Base-by-base conservation (phyloP, 1,140 invertebrate species). In the Brachionus asplanchnoidis region DNA sequence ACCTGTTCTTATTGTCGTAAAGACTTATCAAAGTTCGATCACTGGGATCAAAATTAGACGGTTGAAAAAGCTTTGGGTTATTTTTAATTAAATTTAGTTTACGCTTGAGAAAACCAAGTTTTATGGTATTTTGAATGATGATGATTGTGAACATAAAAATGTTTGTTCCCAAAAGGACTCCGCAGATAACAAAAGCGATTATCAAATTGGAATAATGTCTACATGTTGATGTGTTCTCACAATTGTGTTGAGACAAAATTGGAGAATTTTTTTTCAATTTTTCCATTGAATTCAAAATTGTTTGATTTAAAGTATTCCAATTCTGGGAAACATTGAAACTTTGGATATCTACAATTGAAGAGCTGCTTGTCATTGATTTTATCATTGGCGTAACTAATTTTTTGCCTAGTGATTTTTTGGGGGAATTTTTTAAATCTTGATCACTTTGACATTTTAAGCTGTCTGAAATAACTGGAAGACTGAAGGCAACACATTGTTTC, bases 91-190 rank as follows among this genome's bases (percentile, higher is more conserved):
- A 9, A 46, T 50, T 28, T 26, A 77, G 42, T 28, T 77, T 77
- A 50, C 23, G 28, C 11, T 82, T 82, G 0, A 82, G 23, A 44
- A 82, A 36, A n/a, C 65, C 65, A 3, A 82, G 32, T 68, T 82
- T 82, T 20, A 82, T 68, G 9, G 79, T 82, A 46, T 82, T 82
- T 65, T 82, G 79, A 46, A 82, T 68, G 12, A 82, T 82, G 12
- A 82, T 82, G 3, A 82, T 82, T 44, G 79, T 82, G 36, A 82
- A 82, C 79, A 82, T 82, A 23, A 82, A 82, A 20, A 82, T 68
- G 36, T 82, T 82, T 17, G 79, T 82, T 42, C 36, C 79, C 26
- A 82, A 65, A 20, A 82, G 53, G 42, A 82, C 26, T n/a, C 79
- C 79, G n/a, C 79, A 82, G 14, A 82, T 46, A 3, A 82, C 79